Base-by-base conservation (phyloP, 2,888 invertebrate species). In the Epirrita christyi region DNA sequence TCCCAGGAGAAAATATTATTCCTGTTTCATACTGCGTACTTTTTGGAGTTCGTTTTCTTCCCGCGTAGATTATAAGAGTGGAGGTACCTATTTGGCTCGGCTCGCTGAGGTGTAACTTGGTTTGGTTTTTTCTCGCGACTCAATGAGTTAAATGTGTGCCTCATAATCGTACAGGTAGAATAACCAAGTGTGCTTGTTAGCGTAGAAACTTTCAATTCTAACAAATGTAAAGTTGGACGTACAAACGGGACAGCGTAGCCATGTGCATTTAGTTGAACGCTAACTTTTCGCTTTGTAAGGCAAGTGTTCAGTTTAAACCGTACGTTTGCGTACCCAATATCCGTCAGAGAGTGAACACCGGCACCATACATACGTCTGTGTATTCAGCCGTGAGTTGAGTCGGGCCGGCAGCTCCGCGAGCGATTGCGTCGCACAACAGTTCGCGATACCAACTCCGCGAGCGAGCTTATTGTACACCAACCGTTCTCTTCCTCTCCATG, bases 221-320 rank as follows among this genome's bases (percentile, higher is more conserved):
- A 83, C 81, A 81, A 83, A 81, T 78, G 80, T 79, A 80, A 83
- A 81, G 80, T 78, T 78, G 78, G 76, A 74, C 78, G 71, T 75
- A 76, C 82, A 81, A 81, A 78, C 78, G 78, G 74, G 70, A 72
- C 76, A 66, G 55, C 51, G 55, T 52, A 64, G 75, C 78, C 79
- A 76, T 80, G 78, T 85, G 83, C 85, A 87, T 88, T 86, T 83
- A 86, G 85, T 83, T 84, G 77, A 80, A 80, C 66, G 69, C 69
- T 81, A 88, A 89, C 82, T 87, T 87, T 86, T 79, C 83, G 81
- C 86, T 85, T 85, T 87, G 82, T 83, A 77, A 83, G 80, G 80
- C 80, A 80, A 81, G 83, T 80, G 80, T 83, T 80, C 82, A 78
- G 81, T 80, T 83, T 78, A 79, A 84, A 79, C 78, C 77, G 70